Base-by-base conservation (phyloP, 1,140 invertebrate species). In the Drosophila sturtevanti region DNA sequence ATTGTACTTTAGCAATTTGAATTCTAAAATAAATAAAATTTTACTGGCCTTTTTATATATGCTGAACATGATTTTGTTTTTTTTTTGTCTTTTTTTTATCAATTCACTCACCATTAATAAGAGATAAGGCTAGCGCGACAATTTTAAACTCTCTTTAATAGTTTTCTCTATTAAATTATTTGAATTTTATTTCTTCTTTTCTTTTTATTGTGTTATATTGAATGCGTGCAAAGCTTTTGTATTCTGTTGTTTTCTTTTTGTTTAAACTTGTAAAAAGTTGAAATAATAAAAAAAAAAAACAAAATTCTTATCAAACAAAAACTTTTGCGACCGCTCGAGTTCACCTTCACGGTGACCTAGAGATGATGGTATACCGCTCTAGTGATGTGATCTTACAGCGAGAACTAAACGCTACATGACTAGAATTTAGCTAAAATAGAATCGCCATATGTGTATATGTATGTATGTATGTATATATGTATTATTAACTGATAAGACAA, bases 311-410 rank as follows among this genome's bases (percentile, higher is more conserved):
- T 48, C 41, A 48, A 18, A 48, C 16, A 21, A 18, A 11, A 48
- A 48, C 9, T 10, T 14, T 44, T 11, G 41, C 41, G 41, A 11
- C 16, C 41, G 41, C 41, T 21, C 16, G 41, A 16, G 41, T 48
- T 48, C 41, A 48, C 41, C 41, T 48, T 48, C 41, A 48, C 16
- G 41, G 41, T 48, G 41, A 48, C 41, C 41, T 48, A 48, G 16
- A 48, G 41, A 48, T 48, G 41, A 2, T 41, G n/a, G 38, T 14
- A 9, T 16, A 48, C 16, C 18, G 41, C 16, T 41, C 7, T 9
- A 31, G 37, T 38, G 37, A 48, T 21, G 41, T 11, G 41, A 4
- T 11, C 41, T 35, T 11, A 35, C 10, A 35, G 1, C 4, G 34
- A 12, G 4, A 18, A 48, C 41, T 48, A 48, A 21, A 6, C 41